Conservation (phyloP, 2,888 invertebrate species). For the Polia nebulosa region DNA sequence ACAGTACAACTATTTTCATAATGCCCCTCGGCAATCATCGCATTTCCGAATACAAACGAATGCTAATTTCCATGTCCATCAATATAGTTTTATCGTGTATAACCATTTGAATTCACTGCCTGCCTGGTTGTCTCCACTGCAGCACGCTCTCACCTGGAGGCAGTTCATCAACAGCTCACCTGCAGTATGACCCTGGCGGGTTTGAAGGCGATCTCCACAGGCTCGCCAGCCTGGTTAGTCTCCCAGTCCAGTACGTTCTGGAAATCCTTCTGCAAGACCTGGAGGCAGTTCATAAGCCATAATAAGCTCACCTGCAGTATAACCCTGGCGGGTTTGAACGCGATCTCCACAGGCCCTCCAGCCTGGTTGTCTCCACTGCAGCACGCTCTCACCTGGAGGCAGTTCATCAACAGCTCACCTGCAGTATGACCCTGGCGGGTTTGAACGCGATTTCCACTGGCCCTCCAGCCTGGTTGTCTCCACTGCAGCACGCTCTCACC, state of each 20-base stretch:
- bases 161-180: constrained; percentile 90
- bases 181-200: constrained; percentile 99
- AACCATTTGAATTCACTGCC: too few species aligned
- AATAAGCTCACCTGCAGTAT: constrained; percentile 98
- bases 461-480: too few species aligned
- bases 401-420: constrained; percentile 91
- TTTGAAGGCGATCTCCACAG: constrained; percentile 98
- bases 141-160: too few species aligned
- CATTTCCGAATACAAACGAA: too few species aligned
- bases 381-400: constrained; percentile 96
- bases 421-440: constrained; percentile 98
- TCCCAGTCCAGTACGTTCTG: constrained; percentile 97
- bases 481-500: too few species aligned
- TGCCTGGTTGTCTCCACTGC: too few species aligned
- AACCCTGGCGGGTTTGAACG: constrained; percentile 98
- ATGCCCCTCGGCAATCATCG: too few species aligned
- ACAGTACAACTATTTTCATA: too few species aligned
- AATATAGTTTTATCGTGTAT: too few species aligned
- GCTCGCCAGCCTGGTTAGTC: constrained; percentile 93
- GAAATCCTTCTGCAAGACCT: constrained; percentile 96
- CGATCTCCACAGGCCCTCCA: constrained; percentile 96
- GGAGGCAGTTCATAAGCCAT: too few species aligned
- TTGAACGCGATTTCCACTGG: constrained; percentile 98
- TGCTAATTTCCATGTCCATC: too few species aligned
- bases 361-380: constrained; percentile 97